phyloP scores from a whole-genome alignment of 2,113 vertebrate species.

The Ia io region DNA sequence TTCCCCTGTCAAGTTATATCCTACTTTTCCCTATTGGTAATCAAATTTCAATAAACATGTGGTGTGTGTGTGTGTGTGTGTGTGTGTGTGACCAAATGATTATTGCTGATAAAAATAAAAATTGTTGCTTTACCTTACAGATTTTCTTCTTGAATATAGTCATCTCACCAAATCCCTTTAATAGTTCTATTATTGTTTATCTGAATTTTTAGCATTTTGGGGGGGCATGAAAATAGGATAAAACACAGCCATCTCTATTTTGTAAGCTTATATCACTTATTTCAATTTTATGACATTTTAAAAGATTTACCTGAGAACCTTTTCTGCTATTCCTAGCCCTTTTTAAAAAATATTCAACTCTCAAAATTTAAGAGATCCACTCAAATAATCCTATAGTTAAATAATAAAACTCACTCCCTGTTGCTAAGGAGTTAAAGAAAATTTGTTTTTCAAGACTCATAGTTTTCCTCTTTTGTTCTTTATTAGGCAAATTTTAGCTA shows the following conservation, averaged over 20 bases:
- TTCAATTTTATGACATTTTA: slow-evolving; percentile 12
- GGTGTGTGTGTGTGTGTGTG: not conserved
- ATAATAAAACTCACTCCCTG: not conserved
- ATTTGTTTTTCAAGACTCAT: not conserved
- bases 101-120: not conserved
- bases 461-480: slow-evolving; percentile 10
- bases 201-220: not conserved
- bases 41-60: not conserved
- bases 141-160: not conserved
- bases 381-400: slow-evolving; percentile 9
- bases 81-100: not conserved
- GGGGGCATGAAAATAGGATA: not conserved
- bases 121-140: not conserved
- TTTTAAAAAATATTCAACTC: slow-evolving; percentile 1
- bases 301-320: not conserved
- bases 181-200: slow-evolving; percentile 7
- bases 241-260: not conserved
- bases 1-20: not conserved
- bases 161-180: not conserved
- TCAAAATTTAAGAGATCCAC: not conserved
- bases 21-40: not conserved
- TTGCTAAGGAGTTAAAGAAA: slow-evolving; percentile 31
- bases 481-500: slow-evolving; percentile 29
- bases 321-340: not conserved
- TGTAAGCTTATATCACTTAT: slow-evolving; percentile 11